Evolutionary conservation across 2,113 vertebrate genomes (phyloP), one percentile per base, ranked within the genome.

Genomic region (Ophthalmolycus amberensis): DNA sequence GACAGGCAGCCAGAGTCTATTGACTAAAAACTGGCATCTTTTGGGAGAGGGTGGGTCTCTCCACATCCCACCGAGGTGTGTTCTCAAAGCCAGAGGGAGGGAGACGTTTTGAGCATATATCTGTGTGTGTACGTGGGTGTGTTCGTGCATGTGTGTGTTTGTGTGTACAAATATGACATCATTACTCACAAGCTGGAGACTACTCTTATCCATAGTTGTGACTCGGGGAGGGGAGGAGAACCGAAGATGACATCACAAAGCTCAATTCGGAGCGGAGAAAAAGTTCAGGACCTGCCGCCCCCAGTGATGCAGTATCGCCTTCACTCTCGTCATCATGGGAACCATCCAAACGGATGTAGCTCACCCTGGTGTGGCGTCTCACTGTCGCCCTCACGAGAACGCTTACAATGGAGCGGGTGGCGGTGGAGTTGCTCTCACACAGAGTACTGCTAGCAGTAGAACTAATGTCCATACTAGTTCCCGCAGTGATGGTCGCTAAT

Each of bases 101-200:
- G 94, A 93, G 94, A 93, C 92, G 90, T 93, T 91, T 86, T 72
- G 89, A 94, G 92, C 92, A 82, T 77, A 80, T 75, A 69, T 90
- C 59, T 87, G 81, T 77, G 66, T 85, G 46, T 82, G 38, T 71
- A 4, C n/a, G 54, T 27, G 54, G 3, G 56, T 78, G 78, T 82
- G 44, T 50, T 25, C 37, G 77, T 80, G 59, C 84, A 63, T 77
- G 79, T 86, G 85, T 85, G 84, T 80, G 54, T 82, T 40, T 80
- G 71, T 88, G 90, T 91, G 89, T 90, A 93, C 93, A 95, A 94
- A 95, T 93, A 94, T 95, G 95, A 96, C 95, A 95, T 95, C 95
- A 95, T 95, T 95, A 95, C 94, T 95, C 94, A 96, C 94, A 92
- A 91, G 89, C 91, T 89, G 90, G 90, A 91, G 93, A 92, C 88